Percentiles rank a stretch among this genome's conserved stretches.
phyloP scores from a whole-genome alignment of 2,113 vertebrate species.

The Panurus biarmicus region DNA sequence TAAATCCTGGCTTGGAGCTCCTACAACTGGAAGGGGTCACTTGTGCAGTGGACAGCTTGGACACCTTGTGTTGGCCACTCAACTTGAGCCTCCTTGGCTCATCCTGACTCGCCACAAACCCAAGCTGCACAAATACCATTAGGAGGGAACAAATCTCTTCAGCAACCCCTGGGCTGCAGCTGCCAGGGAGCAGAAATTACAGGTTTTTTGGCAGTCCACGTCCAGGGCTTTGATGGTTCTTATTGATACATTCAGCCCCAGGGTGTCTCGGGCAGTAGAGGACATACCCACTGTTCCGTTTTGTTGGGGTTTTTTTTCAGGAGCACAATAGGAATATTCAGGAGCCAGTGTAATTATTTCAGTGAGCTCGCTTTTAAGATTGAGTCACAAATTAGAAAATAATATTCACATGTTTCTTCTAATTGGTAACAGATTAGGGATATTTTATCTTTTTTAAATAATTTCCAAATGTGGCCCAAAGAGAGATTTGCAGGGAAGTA shows the following conservation, averaged over 20 bases:
- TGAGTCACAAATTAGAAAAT: constrained; percentile 76
- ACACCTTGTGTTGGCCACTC: not conserved
- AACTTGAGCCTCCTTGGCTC: not conserved
- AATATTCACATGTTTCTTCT: constrained; percentile 74
- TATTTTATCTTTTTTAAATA: constrained; percentile 67
- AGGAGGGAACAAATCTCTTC: not conserved
- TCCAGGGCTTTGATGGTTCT: constrained; percentile 57
- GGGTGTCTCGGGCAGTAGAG: not conserved
- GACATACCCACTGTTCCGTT: not conserved
- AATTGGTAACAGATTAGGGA: constrained; percentile 74
- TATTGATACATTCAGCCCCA: constrained; percentile 16
- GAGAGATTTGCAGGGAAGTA: not conserved
- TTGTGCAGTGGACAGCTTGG: not conserved
- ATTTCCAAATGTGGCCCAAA: constrained; percentile 70
- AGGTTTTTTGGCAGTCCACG: not conserved
- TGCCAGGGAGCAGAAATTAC: not conserved
- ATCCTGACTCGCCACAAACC: not conserved
- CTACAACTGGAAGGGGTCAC: not conserved
- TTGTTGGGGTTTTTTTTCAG: not conserved
- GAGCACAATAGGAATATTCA: constrained; percentile 67
- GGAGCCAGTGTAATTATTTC: constrained; percentile 75
- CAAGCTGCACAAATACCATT: not conserved
- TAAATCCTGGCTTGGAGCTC: constrained; percentile 32
- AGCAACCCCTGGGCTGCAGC: not conserved
- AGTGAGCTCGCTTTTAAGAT: constrained; percentile 77